Percentiles rank a stretch among this genome's conserved stretches.
phyloP scores from a whole-genome alignment of 2,888 invertebrate genomes.

The Athalia circularis region DNA sequence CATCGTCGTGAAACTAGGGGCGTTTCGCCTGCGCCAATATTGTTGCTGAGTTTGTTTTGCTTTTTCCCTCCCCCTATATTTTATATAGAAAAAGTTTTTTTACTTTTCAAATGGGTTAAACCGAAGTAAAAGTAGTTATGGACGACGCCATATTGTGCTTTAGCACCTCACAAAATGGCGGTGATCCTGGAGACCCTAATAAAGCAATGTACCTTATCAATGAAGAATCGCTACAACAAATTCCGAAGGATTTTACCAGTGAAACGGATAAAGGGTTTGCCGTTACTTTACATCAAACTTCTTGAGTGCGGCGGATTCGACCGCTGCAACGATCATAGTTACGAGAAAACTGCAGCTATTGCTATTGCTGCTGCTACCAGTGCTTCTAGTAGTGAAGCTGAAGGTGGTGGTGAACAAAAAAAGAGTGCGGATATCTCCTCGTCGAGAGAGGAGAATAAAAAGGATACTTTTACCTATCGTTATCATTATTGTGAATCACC shows the following conservation, averaged over 20 bases:
- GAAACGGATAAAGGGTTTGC: no score
- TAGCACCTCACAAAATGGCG: slow-evolving; percentile 49
- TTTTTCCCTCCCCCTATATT: no score
- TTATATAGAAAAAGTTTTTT: background rate
- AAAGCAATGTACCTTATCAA: slow-evolving; percentile 5
- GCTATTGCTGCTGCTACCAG: no score
- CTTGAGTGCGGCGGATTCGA: slow-evolving; percentile 2
- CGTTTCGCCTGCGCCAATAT: no score
- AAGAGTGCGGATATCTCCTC: slow-evolving; percentile 7
- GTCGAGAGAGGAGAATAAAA: slow-evolving; percentile 23
- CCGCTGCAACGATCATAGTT: no score
- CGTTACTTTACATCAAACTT: slow-evolving; percentile 9
- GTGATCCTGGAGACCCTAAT: slow-evolving; percentile 24
- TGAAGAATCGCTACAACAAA: background rate
- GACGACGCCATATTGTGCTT: slow-evolving; percentile 46
- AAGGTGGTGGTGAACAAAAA: background rate
- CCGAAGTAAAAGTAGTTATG: slow-evolving; percentile 44
- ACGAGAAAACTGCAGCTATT: no score
- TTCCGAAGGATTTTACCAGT: background rate
- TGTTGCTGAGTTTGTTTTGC: no score
- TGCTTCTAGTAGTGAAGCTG: no score
- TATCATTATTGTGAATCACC: background rate
- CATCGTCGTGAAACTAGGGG: no score
- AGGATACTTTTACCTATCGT: slow-evolving; percentile 18
- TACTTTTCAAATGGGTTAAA: slow-evolving; percentile 50